Evolutionary conservation across 2,797 vertebrate species (phyloP), one percentile per base, ranked within the genome.

Genomic region (Ibycter americanus): DNA sequence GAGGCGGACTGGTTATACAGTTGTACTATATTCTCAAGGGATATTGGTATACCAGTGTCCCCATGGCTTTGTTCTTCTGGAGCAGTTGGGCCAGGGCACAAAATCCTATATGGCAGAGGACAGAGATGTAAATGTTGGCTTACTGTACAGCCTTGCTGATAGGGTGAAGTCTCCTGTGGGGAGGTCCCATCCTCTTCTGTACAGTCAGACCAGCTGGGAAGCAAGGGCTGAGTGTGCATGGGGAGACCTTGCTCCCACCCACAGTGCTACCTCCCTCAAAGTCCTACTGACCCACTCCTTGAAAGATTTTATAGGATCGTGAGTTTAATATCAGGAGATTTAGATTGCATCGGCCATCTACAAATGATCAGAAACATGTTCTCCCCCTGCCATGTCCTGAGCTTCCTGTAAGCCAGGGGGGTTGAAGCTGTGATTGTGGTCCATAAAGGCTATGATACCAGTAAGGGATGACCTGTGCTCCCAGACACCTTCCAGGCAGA

Each of bases 1-100:
- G 36, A 63, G 36, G 25, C 80, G 93, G 55, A 9, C 76, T 70
- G 63, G 56, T 92, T 85, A 91, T 83, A 83, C 66, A 77, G 55
- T 82, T 68, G 31, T 44, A 0, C 49, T 66, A 54, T 72, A 6
- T 87, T 79, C 66, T 59, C 51, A 23, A 55, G 59, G 51, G 34
- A 2, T 76, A 2, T 36, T 55, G 38, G 11, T 61, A 1, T 19
- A 44, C 17, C 77, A 67, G 0, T 7, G 21, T 76, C 46, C 40
- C 49, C 4, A 1, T 54, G 62, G 40, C 49, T 86, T 88, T 0
- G 0, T 86, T 92, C 70, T 65, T 79, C 77, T 61, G 70, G 36
- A 74, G 52, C 27, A 10, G 8, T 40, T 54, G 54, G 25, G 18
- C 25, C 36, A 42, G 44, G 32, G 36, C 40, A 82, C 54, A 67